Conservation (phyloP, 2,113 vertebrate species). For the Physeter macrocephalus region DNA sequence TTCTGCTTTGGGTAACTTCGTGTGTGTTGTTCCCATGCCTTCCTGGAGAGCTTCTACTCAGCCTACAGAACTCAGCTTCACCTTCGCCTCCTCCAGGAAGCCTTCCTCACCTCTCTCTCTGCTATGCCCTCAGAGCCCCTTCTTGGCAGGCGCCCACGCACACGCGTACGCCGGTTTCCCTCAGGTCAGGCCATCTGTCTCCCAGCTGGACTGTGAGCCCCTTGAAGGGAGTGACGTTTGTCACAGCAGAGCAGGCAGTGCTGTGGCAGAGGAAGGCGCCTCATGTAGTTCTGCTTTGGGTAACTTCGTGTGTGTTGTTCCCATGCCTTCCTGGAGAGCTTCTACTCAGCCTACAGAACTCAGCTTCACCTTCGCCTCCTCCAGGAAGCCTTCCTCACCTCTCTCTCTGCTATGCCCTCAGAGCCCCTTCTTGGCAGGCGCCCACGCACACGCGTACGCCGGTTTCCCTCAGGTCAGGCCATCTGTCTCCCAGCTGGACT, state of each 20-base stretch:
- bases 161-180: background rate
- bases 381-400: background rate
- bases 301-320: background rate
- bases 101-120: background rate
- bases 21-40: too few relatives aligned
- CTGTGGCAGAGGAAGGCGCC: background rate
- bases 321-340: background rate
- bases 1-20: background rate
- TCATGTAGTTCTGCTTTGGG: fast-evolving
- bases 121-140: background rate
- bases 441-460: background rate
- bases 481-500: background rate
- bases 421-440: background rate
- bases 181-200: background rate
- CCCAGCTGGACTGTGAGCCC: too few relatives aligned
- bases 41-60: background rate
- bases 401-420: background rate
- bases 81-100: background rate
- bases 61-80: background rate
- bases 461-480: background rate
- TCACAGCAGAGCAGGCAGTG: background rate
- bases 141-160: background rate
- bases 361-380: background rate
- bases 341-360: background rate
- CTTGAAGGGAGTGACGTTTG: too few relatives aligned